Evolutionary conservation across 2,888 invertebrate genomes (phyloP).

Genomic region (Rhaphigaster nebulosa): DNA sequence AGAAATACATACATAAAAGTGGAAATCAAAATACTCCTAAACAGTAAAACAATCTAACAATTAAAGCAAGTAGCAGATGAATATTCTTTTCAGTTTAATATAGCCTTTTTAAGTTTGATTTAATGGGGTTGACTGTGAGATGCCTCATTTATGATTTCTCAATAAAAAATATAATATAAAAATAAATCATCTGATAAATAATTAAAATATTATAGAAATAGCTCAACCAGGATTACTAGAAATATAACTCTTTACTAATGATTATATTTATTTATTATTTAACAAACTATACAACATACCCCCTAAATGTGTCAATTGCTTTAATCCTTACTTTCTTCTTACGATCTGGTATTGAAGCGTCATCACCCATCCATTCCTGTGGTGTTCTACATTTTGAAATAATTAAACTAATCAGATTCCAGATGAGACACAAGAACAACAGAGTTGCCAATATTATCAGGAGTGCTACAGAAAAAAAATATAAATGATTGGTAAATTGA

Average conservation of each 20-base stretch:
- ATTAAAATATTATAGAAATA: background rate
- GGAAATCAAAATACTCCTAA: too few species aligned
- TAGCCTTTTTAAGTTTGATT: background rate
- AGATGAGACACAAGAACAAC: conserved; percentile 58
- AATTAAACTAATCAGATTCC: conserved; percentile 63
- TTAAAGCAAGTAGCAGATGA: too few species aligned
- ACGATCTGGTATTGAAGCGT: conserved; percentile 57
- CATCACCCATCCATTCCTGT: conserved; percentile 56
- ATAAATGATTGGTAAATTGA: background rate
- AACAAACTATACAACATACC: conserved; percentile 71
- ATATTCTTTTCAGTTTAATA: too few species aligned
- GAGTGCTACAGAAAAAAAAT: conserved; percentile 59
- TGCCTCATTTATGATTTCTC: background rate
- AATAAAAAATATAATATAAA: background rate
- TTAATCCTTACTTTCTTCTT: conserved; percentile 71
- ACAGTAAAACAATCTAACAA: background rate
- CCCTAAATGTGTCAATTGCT: conserved; percentile 85
- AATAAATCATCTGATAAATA: background rate
- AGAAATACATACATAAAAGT: too few species aligned
- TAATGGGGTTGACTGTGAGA: background rate
- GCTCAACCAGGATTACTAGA: background rate
- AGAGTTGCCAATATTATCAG: conserved; percentile 61
- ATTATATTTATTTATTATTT: background rate
- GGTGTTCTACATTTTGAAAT: conserved; percentile 60
- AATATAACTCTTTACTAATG: background rate